Evolutionary conservation across 2,888 invertebrate genomes (phyloP).

Genomic region (Empis stercorea): DNA sequence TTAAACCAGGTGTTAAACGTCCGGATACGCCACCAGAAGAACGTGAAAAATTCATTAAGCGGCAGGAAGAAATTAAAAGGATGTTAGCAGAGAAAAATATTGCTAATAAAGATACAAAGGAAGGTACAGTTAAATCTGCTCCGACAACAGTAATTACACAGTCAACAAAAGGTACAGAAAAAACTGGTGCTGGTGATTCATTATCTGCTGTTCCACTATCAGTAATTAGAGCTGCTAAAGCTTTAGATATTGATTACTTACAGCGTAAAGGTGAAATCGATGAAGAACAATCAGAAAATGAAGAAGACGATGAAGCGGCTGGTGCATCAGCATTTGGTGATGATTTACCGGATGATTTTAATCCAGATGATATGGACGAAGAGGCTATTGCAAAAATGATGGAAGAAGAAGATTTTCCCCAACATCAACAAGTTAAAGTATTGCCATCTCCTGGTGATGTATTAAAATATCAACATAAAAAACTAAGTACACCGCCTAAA

Average conservation of each 20-base stretch:
- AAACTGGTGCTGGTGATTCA: slow-evolving; percentile 20
- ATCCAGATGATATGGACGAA: slow-evolving; percentile 39
- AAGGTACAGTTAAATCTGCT: slow-evolving; percentile 31
- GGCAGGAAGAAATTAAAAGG: slow-evolving; percentile 36
- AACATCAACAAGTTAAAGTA: slow-evolving; percentile 40
- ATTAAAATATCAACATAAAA: slow-evolving; percentile 16
- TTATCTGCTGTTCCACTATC: slow-evolving; percentile 33
- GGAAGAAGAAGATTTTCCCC: slow-evolving; percentile 48
- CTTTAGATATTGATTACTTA: slow-evolving; percentile 33
- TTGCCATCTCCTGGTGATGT: slow-evolving; percentile 36
- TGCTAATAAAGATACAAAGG: slow-evolving; percentile 16
- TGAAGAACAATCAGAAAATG: slow-evolving; percentile 27
- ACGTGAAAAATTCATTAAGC: slow-evolving; percentile 33
- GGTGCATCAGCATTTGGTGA: slow-evolving; percentile 20
- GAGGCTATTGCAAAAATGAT: slow-evolving; percentile 43
- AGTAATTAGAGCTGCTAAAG: slow-evolving; percentile 35
- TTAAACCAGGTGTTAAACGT: slow-evolving; percentile 34
- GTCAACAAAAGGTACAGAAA: slow-evolving; percentile 20
- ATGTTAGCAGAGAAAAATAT: slow-evolving; percentile 36
- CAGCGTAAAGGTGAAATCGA: slow-evolving; percentile 30
- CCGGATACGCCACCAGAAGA: slow-evolving; percentile 37
- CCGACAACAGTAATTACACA: slow-evolving; percentile 27
- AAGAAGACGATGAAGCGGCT: slow-evolving; percentile 24
- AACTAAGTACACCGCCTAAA: slow-evolving; percentile 11
- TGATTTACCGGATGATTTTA: slow-evolving; percentile 36